phyloP scores from a whole-genome alignment of 2,113 vertebrate genomes.

The Myrmecobius fasciatus region DNA sequence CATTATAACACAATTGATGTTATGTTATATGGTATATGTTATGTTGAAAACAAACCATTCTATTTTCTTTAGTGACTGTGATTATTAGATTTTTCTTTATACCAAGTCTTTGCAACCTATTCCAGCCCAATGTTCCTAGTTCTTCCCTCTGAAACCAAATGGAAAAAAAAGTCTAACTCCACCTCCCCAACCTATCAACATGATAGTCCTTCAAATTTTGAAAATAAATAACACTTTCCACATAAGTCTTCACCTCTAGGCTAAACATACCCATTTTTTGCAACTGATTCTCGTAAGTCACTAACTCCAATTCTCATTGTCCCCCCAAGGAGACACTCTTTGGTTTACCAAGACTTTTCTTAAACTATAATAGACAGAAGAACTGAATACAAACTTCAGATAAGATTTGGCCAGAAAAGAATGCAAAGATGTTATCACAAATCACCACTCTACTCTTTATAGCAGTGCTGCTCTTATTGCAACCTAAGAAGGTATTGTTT shows the following conservation, averaged over 20 bases:
- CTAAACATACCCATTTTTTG: not conserved
- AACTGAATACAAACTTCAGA: not conserved
- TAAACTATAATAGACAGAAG: not conserved
- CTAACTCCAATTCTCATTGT: not conserved
- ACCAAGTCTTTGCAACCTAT: not conserved
- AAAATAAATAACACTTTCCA: not conserved
- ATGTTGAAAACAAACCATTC: not conserved
- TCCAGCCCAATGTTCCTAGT: not conserved
- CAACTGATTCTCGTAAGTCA: not conserved
- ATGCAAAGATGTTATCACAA: not conserved
- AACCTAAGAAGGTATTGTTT: not conserved
- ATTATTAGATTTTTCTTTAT: too few relatives aligned
- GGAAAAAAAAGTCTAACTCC: not conserved
- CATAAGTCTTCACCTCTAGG: not conserved
- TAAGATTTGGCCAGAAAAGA: not conserved
- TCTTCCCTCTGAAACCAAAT: not conserved
- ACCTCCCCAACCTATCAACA: not conserved
- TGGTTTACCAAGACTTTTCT: not conserved
- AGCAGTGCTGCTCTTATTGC: not conserved
- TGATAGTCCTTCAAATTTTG: not conserved
- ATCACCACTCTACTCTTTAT: not conserved
- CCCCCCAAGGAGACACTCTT: not conserved
- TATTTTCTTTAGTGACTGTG: not conserved
- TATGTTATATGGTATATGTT: too few relatives aligned
- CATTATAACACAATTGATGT: not conserved